Evolutionary conservation across 2,888 invertebrate species (phyloP), one percentile per base, ranked within the genome.

Genomic region (Aromia moschata): DNA sequence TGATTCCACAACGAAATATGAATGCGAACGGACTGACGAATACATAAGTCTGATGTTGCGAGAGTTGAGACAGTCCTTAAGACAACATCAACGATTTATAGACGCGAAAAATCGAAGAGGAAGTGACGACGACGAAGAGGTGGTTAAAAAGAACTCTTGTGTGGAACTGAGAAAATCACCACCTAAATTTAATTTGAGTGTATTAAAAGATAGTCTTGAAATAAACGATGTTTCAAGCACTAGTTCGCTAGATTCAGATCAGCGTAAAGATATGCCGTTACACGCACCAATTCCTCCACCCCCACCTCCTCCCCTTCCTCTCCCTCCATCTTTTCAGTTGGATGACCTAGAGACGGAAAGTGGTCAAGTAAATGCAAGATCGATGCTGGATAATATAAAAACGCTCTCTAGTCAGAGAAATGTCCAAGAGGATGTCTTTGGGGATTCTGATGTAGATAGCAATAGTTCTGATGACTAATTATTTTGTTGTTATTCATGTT

Each of bases 11-110:
- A 43, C 20, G n/a, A 16, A 16, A 25, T 16, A 51, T 15, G 53
- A 58, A 3, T 62, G 68, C 12, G 62, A 62, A 15, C 45, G 58
- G 5, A 62, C 68, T 10, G 61, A 56, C 5, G 56, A 45, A 1
- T 68, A 70, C 55, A 49, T 69, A 20, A 61, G 54, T 20, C 41
- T 73, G 47, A 69, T 73, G 70, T 30, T 71, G 9, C 64, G 62
- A 25, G 74, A 74, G 58, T 33, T 74, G 15, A 63, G 62, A 45
- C 69, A 71, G 37, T 68, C 69, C 3, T 55, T 74, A 10, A 68
- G 60, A 14, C 64, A 68, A 59, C 71, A 73, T 36, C 62, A 72
- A 33, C 45, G 69, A 25, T 74, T 73, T 51, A 58, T 69, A 16
- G 71, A 65, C 38, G 73, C 73, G 4, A 69, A 67, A 49, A 58